Evolutionary conservation across 2,113 vertebrate genomes (phyloP), one percentile per base, ranked within the genome.

Genomic region (Nematolebias whitei): DNA sequence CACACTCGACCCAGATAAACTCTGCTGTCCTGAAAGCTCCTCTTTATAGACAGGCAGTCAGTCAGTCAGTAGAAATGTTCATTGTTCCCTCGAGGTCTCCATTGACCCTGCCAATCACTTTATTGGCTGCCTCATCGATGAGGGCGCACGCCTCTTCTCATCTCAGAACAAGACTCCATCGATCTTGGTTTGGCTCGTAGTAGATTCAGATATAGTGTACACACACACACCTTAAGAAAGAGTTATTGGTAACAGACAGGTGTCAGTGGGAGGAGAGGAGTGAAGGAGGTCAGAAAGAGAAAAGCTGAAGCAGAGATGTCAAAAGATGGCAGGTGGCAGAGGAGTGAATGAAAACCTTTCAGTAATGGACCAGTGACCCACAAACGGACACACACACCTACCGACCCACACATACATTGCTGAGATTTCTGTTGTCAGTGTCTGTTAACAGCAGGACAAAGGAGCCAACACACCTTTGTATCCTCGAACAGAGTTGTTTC

Each of bases 51-150:
- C 20, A 41, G 50, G 18, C n/a, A n/a, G n/a, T n/a, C 19, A 41
- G n/a, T 56, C 32, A 55, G 44, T 47, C 41, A 56, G 38, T 59
- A 79, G 67, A 48, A 74, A 65, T 71, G 68, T 56, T 69, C 62
- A 84, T 84, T 85, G 78, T 81, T 82, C 82, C 84, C 61, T 38
- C 0, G 62, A 71, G 83, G 40, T 61, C 20, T 61, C 63, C 51
- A 87, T 79, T 82, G 72, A 89, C 83, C 65, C 83, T 83, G 85
- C 85, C 90, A 88, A 79, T 90, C 86, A 88, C 79, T 76, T 84
- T 24, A 88, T 89, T 84, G 80, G 83, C 74, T 72, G 62, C 48
- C 68, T 79, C 75, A 86, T 92, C 85, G 82, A 85, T 82, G 63
- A 40, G 12, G 41, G 53, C 77, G 76, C 78, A 69, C 76, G 74